These are phyloP conservation scores for Tortrix viridana DNA, from an alignment of 2,888 invertebrate species.

Conservation along the genomic window DNA sequence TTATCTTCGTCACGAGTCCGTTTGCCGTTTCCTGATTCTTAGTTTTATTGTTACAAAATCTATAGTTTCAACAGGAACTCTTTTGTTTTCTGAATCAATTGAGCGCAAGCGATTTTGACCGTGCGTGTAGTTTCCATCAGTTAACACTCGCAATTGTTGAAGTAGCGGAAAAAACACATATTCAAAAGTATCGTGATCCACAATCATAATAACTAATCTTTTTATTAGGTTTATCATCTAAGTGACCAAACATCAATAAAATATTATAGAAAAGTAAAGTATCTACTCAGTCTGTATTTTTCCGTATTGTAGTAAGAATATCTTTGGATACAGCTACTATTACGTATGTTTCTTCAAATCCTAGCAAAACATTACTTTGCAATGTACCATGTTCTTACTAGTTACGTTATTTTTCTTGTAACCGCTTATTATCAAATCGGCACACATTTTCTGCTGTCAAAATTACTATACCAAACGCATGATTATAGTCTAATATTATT, in stretches of 20 bases:
- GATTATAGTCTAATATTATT: slow-evolving; percentile 29
- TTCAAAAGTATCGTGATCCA: too few species aligned
- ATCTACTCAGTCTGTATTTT: too few species aligned
- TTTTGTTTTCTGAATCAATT: background rate
- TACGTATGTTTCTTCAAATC: too few species aligned
- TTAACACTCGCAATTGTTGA: background rate
- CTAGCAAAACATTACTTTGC: background rate
- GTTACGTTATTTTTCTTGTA: slow-evolving; percentile 9
- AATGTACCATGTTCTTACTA: background rate
- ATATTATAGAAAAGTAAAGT: too few species aligned
- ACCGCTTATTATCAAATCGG: slow-evolving; percentile 14
- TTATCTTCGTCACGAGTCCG: slow-evolving; percentile 35
- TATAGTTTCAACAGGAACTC: slow-evolving; percentile 9
- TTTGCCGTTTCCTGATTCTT: slow-evolving; percentile 32
- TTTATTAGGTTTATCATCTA: too few species aligned
- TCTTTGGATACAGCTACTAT: too few species aligned
- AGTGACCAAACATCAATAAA: too few species aligned
- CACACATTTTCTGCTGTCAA: slow-evolving; percentile 18
- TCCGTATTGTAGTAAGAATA: too few species aligned
- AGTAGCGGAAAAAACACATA: too few species aligned
- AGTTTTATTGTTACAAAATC: slow-evolving; percentile 19
- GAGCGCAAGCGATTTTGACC: background rate
- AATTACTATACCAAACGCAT: slow-evolving; percentile 26
- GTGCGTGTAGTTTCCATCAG: background rate
- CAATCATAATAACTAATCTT: too few species aligned